Evolutionary conservation across 2,113 vertebrate genomes (phyloP), one percentile per base, ranked within the genome.

Genomic region (Malurus alboscapulatus): DNA sequence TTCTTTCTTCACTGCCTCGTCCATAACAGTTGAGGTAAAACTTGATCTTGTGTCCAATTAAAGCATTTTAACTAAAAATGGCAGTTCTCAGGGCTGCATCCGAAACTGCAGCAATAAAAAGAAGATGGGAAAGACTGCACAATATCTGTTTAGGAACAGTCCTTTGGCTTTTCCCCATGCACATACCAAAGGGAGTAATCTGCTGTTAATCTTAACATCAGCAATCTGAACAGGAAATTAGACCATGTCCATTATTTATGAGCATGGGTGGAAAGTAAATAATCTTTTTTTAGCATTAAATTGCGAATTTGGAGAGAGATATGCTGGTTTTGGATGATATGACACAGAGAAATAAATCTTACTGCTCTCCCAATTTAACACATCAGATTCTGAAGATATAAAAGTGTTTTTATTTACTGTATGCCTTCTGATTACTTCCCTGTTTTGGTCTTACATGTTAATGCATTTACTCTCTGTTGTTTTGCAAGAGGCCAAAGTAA

Each of bases 201-300:
- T 10, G 4, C 44, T 63, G 18, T 25, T 94, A 88, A 92, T 92
- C 89, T 88, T 66, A 58, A 74, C 38, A 80, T 72, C 86, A 85
- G 47, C 53, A 29, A 58, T 57, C 77, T 78, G 61, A 89, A 58
- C 29, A 1, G 1, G 77, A 95, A 95, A 94, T 92, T 87, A 89
- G 69, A 89, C 57, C 30, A 84, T 59, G 44, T 59, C 84, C 44
- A 26, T 92, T 87, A 89, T 95, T 94, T 80, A 78, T 87, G 84
- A 83, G 75, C n/a, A 22, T 30, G 17, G 32, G 20, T 83, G 38
- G 83, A 83, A 93, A 92, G 34, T 54, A 83, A 90, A 90, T 86
- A 84, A 74, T 67, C 5, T 45, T 66, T 80, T 80, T 90, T 94
- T 68, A 91, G 24, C 40, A 68, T 75, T 94, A 81, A 89, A 86